Evolutionary conservation across 2,888 invertebrate genomes (phyloP), one percentile per base, ranked within the genome.

Genomic region (Ophion obscuratus): DNA sequence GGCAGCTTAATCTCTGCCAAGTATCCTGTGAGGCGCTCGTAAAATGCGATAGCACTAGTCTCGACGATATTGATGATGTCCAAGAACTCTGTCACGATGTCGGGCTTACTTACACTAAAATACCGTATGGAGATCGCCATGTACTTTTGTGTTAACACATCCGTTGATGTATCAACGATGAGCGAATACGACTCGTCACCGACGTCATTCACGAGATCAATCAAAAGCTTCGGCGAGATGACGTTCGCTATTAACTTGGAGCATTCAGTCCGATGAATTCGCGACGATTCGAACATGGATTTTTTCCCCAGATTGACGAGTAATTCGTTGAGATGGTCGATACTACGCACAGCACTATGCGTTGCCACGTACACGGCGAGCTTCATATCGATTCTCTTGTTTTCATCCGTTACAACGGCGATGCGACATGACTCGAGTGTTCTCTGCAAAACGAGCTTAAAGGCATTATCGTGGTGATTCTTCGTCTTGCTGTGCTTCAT

Each of bases 151-250:
- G 77, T 73, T 10, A 88, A 87, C 11, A 90, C 77, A 66, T 89
- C 89, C n/a, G 89, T 89, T 5, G 89, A 89, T 79, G 89, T 89
- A 67, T 90, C 89, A 5, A 89, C 71, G 73, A 90, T 90, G 27
- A 89, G 62, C 9, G 88, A 88, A 73, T 86, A 90, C 40, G 84
- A 79, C 53, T 85, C 61, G 10, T 86, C 66, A 4, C 88, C 88
- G 14, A 89, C 87, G 71, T 89, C 90, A 11, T 80, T 61, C 24
- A 88, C 73, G 9, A 90, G 84, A 66, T 90, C 88, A 67, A 74
- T 70, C 20, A 87, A 68, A 62, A 90, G 57, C 2, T 73, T 79
- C 53, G 89, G 87, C 66, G 86, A 81, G 10, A 89, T 88, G 2
- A 91, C 89, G 40, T 87, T 81, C 20, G 81, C 78, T 40, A 90